Percentiles rank a stretch among this genome's conserved stretches.
These are phyloP conservation scores for Synanthedon vespiformis DNA, from an alignment of 2,888 invertebrate genomes.

Conservation along the genomic window DNA sequence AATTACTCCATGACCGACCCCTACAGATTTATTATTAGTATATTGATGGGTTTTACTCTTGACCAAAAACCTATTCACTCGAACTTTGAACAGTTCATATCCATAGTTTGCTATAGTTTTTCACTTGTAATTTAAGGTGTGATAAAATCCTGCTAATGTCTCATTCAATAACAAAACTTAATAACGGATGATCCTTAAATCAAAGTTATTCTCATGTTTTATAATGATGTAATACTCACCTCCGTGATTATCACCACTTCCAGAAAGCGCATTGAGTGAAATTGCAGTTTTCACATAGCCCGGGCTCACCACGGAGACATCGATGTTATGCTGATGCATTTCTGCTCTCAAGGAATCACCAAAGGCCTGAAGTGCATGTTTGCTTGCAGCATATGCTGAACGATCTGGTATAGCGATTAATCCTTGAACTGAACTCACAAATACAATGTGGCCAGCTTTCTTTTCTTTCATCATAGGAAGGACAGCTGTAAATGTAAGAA, in stretches of 20 bases:
- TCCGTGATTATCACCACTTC: slow-evolving; percentile 82
- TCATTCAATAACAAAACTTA: too few relatives aligned
- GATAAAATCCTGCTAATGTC: too few relatives aligned
- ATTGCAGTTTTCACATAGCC: slow-evolving; percentile 90
- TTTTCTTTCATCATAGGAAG: slow-evolving; percentile 84
- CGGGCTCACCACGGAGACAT: slow-evolving; percentile 91
- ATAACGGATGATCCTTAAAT: too few relatives aligned
- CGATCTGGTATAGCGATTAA: slow-evolving; percentile 90
- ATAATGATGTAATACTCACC: slow-evolving; percentile 46
- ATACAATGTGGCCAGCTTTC: slow-evolving; percentile 84
- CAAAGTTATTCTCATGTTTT: background rate
- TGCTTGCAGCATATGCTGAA: slow-evolving; percentile 91
- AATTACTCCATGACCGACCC: too few relatives aligned
- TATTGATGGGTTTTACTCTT: too few relatives aligned
- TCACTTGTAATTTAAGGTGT: too few relatives aligned
- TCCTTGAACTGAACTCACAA: slow-evolving; percentile 94
- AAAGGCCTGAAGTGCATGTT: slow-evolving; percentile 95
- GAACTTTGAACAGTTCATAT: too few relatives aligned
- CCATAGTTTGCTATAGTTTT: too few relatives aligned
- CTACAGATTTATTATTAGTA: too few relatives aligned
- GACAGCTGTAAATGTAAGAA: slow-evolving; percentile 72
- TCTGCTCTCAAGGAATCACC: slow-evolving; percentile 92
- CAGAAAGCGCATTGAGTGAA: slow-evolving; percentile 91
- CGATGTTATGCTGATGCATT: slow-evolving; percentile 78
- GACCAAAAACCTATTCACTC: too few relatives aligned